These are phyloP conservation scores for Cheilosia vernalis DNA, from an alignment of 2,888 invertebrate genomes.

Conservation along the genomic window DNA sequence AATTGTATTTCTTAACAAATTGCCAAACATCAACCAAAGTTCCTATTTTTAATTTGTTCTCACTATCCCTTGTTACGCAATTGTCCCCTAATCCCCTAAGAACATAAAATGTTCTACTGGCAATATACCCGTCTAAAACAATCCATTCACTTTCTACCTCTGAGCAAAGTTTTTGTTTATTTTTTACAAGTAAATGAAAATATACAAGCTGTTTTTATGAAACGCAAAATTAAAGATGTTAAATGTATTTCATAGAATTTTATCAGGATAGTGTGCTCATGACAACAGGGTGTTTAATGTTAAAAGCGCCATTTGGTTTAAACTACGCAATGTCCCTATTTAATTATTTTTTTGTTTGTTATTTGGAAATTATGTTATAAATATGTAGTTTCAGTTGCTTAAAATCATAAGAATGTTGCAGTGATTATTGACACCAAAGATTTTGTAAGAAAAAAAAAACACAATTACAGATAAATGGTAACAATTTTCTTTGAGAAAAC, in stretches of 20 bases:
- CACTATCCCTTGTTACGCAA: background rate
- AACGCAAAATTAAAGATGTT: constrained; percentile 48
- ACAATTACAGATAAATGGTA: constrained; percentile 28
- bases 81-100: background rate
- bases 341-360: constrained; percentile 4
- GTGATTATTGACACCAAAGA: constrained; percentile 57
- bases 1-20: too few species aligned
- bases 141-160: background rate
- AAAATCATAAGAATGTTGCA: constrained; percentile 71
- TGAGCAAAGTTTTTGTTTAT: background rate
- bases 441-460: constrained; percentile 1
- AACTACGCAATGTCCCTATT: constrained; percentile 42
- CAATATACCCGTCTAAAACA: background rate
- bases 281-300: constrained; percentile 55
- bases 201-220: constrained; percentile 53
- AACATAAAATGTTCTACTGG: background rate
- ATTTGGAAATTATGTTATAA: constrained; percentile 45
- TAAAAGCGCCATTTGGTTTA: constrained; percentile 41
- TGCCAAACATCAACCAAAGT: too few species aligned
- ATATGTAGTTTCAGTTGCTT: constrained; percentile 51
- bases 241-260: constrained; percentile 35
- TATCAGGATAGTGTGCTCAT: constrained; percentile 53
- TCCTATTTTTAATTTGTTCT: too few species aligned
- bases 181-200: background rate
- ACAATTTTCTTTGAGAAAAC: constrained; percentile 19